A percentile compares a stretch with the other conserved stretches of the same genome.
Conservation (phyloP, 1,140 invertebrate genomes). For the Micrasema minimum region DNA sequence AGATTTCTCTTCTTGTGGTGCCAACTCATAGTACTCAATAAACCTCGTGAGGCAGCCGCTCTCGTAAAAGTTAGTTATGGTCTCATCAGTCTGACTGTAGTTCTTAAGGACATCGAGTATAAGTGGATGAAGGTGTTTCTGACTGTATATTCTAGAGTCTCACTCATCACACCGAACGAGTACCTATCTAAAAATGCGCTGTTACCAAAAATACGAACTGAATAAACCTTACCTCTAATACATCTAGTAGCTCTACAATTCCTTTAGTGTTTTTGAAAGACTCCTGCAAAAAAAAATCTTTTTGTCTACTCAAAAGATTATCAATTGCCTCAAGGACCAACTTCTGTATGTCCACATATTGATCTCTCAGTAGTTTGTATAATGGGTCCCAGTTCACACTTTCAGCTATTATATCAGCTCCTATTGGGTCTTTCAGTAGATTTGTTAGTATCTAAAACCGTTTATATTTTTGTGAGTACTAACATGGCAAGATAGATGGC, state of each 20-base stretch:
- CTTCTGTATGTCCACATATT: slow-evolving; percentile 57
- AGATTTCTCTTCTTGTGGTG: slow-evolving; percentile 9
- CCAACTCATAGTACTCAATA: slow-evolving; percentile 21
- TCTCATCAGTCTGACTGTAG: slow-evolving; percentile 29
- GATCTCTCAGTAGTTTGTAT: slow-evolving; percentile 55
- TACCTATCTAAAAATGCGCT: too few species aligned
- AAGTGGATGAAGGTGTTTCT: slow-evolving; percentile 29
- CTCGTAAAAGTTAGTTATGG: slow-evolving; percentile 32
- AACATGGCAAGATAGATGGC: too few species aligned
- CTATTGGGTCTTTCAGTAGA: slow-evolving; percentile 55
- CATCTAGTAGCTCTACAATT: slow-evolving; percentile 54
- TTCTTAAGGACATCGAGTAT: slow-evolving; percentile 27
- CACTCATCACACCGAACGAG: too few species aligned
- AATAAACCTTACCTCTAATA: slow-evolving; percentile 56
- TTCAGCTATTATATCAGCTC: slow-evolving; percentile 42
- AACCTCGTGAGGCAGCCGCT: slow-evolving; percentile 35
- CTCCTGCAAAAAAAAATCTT: slow-evolving; percentile 56
- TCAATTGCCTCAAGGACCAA: slow-evolving; percentile 55
- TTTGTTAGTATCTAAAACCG: slow-evolving; percentile 59
- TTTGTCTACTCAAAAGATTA: slow-evolving; percentile 55
- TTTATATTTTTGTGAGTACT: too few species aligned
- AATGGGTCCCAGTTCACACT: slow-evolving; percentile 55
- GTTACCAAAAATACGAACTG: too few species aligned
- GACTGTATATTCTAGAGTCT: slow-evolving; percentile 21
- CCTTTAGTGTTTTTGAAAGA: slow-evolving; percentile 56